Evolutionary conservation across 2,797 vertebrate genomes (phyloP), one percentile per base, ranked within the genome.

Genomic region (Lithobates pipiens): DNA sequence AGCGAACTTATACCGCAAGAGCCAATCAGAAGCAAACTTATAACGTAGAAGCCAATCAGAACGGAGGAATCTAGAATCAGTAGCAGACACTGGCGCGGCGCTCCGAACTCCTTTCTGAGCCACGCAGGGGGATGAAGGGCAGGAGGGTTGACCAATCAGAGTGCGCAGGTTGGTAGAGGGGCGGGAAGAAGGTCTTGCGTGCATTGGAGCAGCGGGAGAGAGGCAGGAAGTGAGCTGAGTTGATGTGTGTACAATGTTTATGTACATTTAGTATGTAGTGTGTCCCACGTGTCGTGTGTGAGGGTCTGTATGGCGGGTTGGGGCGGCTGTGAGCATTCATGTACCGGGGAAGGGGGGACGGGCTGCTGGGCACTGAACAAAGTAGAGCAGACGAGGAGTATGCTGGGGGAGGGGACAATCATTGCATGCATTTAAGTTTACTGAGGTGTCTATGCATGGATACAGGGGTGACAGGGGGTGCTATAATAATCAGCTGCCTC

Each of bases 141-240:
- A 0, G 67, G 18, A 13, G 29, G 3, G 2, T 6, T 3, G 10
- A 0, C 78, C 78, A 34, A 80, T 71, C 78, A 54, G 25, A n/a
- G 11, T 5, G 0, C 2, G 44, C 18, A 0, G 21, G 8, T 61
- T 21, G 8, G 7, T 16, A 27, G 15, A 27, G 74, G 50, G 83
- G 83, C 76, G 50, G 34, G 46, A 46, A 15, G 10, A 4, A 3
- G 50, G 76, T 23, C 68, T 32, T 23, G 76, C 34, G 67, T 44
- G 50, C 46, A 21, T 36, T 74, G 70, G 70, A 82, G 75, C 67
- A 0, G 36, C 74, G 82, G 74, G 73, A 83, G 65, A 84, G 68
- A 84, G 78, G 67, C 83, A 78, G 83, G 83, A 84, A 84, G 83
- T 84, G 83, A 84, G 83, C 50, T 54, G 74, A 25, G 25, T 67